A percentile compares a stretch with the other conserved stretches of the same genome.
These are phyloP conservation scores for Blomia tropicalis DNA, from an alignment of 2,888 invertebrate species.

Conservation along the genomic window DNA sequence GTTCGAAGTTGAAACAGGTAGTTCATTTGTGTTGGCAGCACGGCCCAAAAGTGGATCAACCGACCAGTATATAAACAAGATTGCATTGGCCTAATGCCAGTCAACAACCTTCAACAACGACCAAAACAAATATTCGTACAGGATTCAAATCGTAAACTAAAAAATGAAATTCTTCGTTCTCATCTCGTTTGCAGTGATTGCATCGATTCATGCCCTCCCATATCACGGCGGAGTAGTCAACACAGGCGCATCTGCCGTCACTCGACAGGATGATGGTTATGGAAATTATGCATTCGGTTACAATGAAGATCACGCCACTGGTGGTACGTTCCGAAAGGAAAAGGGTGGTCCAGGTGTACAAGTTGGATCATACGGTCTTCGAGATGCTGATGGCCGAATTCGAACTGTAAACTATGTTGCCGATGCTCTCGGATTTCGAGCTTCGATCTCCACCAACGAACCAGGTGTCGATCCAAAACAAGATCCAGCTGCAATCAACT, in stretches of 20 bases:
- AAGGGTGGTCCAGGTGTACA: slow-evolving; percentile 25
- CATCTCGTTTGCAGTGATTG: neutral
- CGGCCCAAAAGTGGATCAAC: too few species aligned
- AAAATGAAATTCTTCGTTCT: slow-evolving; percentile 19
- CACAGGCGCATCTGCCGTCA: slow-evolving; percentile 16
- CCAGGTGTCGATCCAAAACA: slow-evolving; percentile 25
- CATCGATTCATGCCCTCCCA: neutral
- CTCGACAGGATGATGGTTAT: slow-evolving; percentile 16
- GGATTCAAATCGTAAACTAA: too few species aligned
- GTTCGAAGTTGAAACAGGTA: too few species aligned
- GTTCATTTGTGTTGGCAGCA: too few species aligned
- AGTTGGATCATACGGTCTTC: slow-evolving; percentile 27
- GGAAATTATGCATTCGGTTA: slow-evolving; percentile 29
- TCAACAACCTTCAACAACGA: too few species aligned
- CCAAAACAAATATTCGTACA: too few species aligned
- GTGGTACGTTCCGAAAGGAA: slow-evolving; percentile 28
- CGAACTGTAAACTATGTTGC: slow-evolving; percentile 29
- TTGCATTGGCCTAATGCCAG: too few species aligned
- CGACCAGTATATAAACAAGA: too few species aligned
- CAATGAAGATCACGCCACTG: slow-evolving; percentile 28
- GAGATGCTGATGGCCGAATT: slow-evolving; percentile 26
- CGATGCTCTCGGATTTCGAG: slow-evolving; percentile 27
- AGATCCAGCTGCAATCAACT: slow-evolving; percentile 22
- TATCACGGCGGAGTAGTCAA: neutral
- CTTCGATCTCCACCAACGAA: slow-evolving; percentile 19